Evolutionary conservation across 1,140 invertebrate species (phyloP).

Genomic region (Caerostris darwini): DNA sequence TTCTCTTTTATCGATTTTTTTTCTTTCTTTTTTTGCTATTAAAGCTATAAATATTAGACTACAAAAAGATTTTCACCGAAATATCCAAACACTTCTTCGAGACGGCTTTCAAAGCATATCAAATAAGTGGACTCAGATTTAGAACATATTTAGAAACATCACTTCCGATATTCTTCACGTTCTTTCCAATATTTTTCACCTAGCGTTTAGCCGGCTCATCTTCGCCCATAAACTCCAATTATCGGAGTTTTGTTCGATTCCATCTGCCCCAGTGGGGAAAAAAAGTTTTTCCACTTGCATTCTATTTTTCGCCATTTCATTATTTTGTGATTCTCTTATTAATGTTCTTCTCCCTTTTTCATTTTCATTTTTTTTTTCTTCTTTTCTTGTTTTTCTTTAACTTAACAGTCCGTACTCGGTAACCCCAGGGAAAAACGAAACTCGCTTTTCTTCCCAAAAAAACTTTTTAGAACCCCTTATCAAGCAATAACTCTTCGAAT

Average conservation of each 20-base stretch:
- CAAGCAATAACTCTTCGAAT: conserved; percentile 45
- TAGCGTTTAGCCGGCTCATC: background rate
- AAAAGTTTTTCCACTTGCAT: conserved; percentile 16
- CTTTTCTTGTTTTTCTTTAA: conserved; percentile 4
- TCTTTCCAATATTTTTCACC: conserved; percentile 13
- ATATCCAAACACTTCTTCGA: background rate
- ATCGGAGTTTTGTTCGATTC: conserved; percentile 59
- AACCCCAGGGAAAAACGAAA: conserved; percentile 11
- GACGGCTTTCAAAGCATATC: background rate
- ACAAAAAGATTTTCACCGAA: background rate
- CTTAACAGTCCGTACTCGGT: background rate
- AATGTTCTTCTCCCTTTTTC: conserved; percentile 23
- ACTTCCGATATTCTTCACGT: background rate
- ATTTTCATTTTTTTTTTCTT: background rate
- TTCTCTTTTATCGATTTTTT: too few relatives aligned
- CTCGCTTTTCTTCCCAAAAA: conserved; percentile 22
- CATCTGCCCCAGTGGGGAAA: conserved; percentile 11
- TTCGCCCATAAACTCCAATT: conserved; percentile 56
- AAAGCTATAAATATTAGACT: too few relatives aligned
- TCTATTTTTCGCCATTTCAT: conserved; percentile 34
- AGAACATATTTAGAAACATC: conserved; percentile 10
- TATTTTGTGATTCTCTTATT: conserved; percentile 30
- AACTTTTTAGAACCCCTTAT: conserved; percentile 43
- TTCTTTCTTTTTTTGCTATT: too few relatives aligned
- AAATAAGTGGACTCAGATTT: background rate